phyloP scores from a whole-genome alignment of 2,888 invertebrate genomes.

The Psococerastis gibbosa region DNA sequence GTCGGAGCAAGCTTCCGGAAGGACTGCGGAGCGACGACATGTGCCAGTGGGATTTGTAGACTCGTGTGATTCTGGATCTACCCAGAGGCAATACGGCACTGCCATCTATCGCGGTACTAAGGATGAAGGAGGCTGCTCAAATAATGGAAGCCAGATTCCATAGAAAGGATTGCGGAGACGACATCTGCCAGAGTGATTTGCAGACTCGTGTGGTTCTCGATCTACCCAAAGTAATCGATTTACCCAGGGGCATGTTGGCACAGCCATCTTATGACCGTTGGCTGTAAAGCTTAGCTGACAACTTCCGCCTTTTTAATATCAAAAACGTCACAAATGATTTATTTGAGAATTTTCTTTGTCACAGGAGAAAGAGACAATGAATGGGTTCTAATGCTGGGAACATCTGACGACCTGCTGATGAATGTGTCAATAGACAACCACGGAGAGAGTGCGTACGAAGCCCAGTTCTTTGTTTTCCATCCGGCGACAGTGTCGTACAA shows the following conservation, averaged over 20 bases:
- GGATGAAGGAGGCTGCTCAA: constrained; percentile 64
- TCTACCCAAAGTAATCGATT: too few species aligned
- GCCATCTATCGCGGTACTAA: too few species aligned
- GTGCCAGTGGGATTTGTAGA: too few species aligned
- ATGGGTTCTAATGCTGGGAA: constrained; percentile 38
- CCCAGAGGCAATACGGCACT: too few species aligned
- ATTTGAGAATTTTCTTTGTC: neutral
- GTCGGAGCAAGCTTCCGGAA: too few species aligned
- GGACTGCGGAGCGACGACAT: too few species aligned
- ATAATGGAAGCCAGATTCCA: constrained; percentile 70
- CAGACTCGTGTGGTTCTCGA: constrained; percentile 41
- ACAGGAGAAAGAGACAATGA: constrained; percentile 17
- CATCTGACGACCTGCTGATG: constrained; percentile 56
- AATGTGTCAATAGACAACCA: constrained; percentile 55
- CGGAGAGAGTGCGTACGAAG: constrained; percentile 80
- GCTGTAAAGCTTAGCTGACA: too few species aligned
- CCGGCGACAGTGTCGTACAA: constrained; percentile 61
- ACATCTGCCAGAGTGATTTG: constrained; percentile 69
- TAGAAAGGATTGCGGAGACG: constrained; percentile 79
- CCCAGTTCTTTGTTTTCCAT: constrained; percentile 61
- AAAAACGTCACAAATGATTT: neutral
- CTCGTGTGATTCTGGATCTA: too few species aligned
- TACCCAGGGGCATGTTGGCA: too few species aligned
- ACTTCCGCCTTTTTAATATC: constrained; percentile 8
- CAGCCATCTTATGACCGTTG: too few species aligned